phyloP scores from a whole-genome alignment of 2,113 vertebrate species.

The Scomber colias region DNA sequence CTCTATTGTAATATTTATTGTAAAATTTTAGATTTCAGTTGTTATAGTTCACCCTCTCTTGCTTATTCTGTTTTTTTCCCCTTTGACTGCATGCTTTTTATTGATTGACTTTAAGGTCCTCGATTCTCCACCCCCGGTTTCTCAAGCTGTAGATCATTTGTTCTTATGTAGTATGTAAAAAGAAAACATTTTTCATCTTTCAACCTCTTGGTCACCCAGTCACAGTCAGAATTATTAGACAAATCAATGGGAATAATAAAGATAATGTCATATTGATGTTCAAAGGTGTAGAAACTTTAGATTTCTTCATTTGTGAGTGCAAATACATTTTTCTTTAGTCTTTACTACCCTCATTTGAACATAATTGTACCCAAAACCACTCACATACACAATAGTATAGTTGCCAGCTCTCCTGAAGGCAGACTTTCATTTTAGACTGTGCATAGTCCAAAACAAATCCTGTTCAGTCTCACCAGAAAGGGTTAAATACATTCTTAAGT shows the following conservation, averaged over 20 bases:
- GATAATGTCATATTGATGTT: slow-evolving; percentile 16
- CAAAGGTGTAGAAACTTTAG: neutral
- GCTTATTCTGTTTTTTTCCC: neutral
- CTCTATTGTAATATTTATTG: neutral
- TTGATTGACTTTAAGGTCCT: slow-evolving; percentile 6
- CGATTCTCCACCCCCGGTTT: neutral
- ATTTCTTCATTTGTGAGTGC: neutral
- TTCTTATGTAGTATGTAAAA: slow-evolving; percentile 1
- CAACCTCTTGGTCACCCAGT: neutral
- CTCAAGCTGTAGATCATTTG: slow-evolving; percentile 12
- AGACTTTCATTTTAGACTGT: slow-evolving; percentile 41
- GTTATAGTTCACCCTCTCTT: neutral
- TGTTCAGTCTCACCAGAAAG: slow-evolving; percentile 77
- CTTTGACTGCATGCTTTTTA: slow-evolving; percentile 2
- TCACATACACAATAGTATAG: neutral
- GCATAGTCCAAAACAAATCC: slow-evolving; percentile 46
- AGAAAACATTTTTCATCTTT: neutral
- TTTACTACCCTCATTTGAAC: neutral
- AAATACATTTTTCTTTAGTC: neutral
- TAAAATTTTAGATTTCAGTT: neutral
- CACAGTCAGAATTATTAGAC: slow-evolving; percentile 5
- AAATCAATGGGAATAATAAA: slow-evolving; percentile 23
- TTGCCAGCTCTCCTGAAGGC: slow-evolving; percentile 20
- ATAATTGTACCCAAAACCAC: neutral
- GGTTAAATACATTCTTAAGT: slow-evolving; percentile 91